A percentile compares a stretch with the other conserved stretches of the same genome.
Conservation (phyloP, 2,113 vertebrate species). For the Myotis yumanensis region DNA sequence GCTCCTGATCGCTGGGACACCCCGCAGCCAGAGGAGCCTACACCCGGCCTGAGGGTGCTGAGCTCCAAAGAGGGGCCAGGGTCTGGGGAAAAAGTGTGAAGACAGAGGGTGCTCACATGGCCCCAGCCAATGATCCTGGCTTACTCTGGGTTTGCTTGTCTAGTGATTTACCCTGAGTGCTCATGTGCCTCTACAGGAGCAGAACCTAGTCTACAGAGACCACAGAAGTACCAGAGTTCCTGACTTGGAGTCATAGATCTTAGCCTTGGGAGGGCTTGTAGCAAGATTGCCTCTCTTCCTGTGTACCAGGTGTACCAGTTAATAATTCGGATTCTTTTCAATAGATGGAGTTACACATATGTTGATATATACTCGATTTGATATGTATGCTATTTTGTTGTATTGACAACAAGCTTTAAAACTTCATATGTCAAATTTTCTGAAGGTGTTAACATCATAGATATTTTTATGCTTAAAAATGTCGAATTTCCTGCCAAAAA, state of each 20-base stretch:
- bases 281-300: not conserved
- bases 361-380: too few species aligned
- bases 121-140: not conserved
- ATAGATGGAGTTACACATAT: too few species aligned
- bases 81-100: not conserved
- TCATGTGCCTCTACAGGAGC: not conserved
- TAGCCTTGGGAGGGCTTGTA: not conserved
- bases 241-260: not conserved
- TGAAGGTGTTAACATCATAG: too few species aligned
- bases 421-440: too few species aligned
- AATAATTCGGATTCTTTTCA: too few species aligned
- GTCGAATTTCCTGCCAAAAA: too few species aligned
- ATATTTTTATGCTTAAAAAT: too few species aligned
- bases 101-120: not conserved
- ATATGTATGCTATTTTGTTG: too few species aligned
- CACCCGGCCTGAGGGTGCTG: not conserved
- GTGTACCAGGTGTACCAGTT: too few species aligned
- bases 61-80: not conserved
- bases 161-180: not conserved
- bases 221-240: fast-evolving
- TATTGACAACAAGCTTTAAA: too few species aligned
- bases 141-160: not conserved
- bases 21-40: not conserved
- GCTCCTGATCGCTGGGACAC: not conserved
- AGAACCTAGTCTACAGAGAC: not conserved